Evolutionary conservation across 2,888 invertebrate genomes (phyloP).

Genomic region (Rhaphigaster nebulosa): DNA sequence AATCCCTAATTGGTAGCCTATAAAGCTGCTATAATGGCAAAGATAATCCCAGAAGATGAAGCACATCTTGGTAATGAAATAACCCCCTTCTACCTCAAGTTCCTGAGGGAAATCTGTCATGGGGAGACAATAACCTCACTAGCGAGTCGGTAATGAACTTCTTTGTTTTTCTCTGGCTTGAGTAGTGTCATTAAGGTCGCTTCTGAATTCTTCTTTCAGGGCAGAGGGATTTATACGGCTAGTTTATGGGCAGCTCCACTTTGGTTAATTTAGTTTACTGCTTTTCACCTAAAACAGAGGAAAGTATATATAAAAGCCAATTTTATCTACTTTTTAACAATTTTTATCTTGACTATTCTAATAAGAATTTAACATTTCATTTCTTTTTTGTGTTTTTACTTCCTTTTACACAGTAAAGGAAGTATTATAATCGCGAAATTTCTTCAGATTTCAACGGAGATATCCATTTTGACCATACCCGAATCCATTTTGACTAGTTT

Average conservation of each 20-base stretch:
- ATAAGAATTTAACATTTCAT: too few relatives aligned
- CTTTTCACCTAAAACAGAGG: background rate
- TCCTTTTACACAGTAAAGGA: too few relatives aligned
- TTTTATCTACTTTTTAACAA: too few relatives aligned
- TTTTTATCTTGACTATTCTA: too few relatives aligned
- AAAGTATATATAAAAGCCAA: background rate
- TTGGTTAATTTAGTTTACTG: background rate
- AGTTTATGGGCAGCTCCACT: background rate
- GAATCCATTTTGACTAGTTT: too few relatives aligned
- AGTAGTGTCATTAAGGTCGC: background rate
- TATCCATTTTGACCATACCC: too few relatives aligned
- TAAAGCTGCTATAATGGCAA: background rate
- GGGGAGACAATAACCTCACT: background rate
- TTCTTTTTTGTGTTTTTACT: too few relatives aligned
- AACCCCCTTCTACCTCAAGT: background rate
- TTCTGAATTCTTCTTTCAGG: constrained; percentile 4
- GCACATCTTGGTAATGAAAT: background rate
- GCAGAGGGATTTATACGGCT: background rate
- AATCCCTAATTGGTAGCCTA: background rate
- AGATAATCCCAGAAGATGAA: background rate
- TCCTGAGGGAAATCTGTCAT: constrained; percentile 40
- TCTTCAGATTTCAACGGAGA: too few relatives aligned
- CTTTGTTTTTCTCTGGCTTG: constrained; percentile 39
- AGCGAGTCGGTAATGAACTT: constrained; percentile 6
- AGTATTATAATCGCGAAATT: too few relatives aligned